Conservation (phyloP, 37 sponge, comb jelly and placozoan genomes). For the Ephydatia muelleri region DNA sequence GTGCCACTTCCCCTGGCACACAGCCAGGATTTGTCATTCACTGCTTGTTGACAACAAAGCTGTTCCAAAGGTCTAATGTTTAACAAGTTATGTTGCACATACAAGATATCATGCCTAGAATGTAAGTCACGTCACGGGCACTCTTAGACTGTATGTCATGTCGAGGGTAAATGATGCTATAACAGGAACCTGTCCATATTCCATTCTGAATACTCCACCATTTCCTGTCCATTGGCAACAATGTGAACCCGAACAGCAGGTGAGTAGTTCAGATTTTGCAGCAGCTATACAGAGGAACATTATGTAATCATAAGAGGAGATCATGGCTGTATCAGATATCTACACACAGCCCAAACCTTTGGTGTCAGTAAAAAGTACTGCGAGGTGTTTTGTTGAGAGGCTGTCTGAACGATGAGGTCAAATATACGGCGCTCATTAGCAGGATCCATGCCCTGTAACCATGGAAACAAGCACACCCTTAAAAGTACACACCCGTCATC, state of each 20-base stretch:
- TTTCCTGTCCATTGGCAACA: conserved; percentile 61
- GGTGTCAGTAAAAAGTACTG: conserved; percentile 98
- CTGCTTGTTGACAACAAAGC: too few relatives aligned
- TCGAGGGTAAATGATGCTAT: neutral
- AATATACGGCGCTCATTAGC: conserved; percentile 92
- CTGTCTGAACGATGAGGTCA: conserved; percentile 85
- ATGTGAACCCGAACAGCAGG: conserved; percentile 54
- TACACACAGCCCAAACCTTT: conserved; percentile 55
- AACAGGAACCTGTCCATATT: conserved; percentile 18
- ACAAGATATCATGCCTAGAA: neutral
- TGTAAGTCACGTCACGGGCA: neutral
- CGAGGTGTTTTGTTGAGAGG: conserved; percentile 65
- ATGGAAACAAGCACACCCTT: neutral
- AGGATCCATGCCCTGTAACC: conserved; percentile 93
- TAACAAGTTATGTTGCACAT: too few relatives aligned
- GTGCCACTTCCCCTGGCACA: too few relatives aligned
- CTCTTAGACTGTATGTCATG: neutral
- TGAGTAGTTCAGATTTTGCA: conserved; percentile 54
- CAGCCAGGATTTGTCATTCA: too few relatives aligned
- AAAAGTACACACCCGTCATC: neutral
- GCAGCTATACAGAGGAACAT: conserved; percentile 30
- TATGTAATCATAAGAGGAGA: too few relatives aligned
- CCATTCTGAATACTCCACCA: conserved; percentile 15
- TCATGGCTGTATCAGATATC: neutral
- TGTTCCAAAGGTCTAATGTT: too few relatives aligned